Percentiles rank a stretch among this genome's conserved stretches.
These are phyloP conservation scores for Caenorhabditis macrosperma DNA, from an alignment of 2,888 invertebrate species.

Conservation along the genomic window DNA sequence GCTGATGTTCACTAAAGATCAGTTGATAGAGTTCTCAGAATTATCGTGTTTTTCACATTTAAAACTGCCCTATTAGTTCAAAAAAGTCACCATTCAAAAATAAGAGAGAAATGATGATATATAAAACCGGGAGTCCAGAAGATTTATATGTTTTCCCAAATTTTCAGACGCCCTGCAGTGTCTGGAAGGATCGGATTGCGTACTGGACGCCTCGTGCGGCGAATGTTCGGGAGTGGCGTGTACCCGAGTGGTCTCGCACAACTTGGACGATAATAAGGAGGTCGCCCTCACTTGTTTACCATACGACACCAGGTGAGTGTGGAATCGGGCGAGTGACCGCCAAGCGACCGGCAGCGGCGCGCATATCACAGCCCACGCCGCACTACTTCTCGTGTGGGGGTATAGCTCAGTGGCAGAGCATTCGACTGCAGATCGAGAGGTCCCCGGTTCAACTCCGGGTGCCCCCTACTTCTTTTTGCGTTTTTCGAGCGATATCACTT, in stretches of 20 bases:
- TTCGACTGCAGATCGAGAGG: constrained; percentile 80
- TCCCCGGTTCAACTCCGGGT: constrained; percentile 68
- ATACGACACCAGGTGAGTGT: constrained; percentile 60
- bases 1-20: no score
- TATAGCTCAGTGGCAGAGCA: constrained; percentile 80
- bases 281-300: constrained; percentile 68
- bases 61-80: not conserved
- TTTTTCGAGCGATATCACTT: not conserved
- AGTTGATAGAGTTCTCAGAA: no score
- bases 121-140: no score
- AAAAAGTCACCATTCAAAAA: not conserved
- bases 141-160: not conserved
- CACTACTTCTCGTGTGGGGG: constrained; percentile 60
- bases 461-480: constrained; percentile 29
- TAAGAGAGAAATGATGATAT: not conserved
- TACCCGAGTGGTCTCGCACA: constrained; percentile 61
- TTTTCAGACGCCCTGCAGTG: constrained; percentile 63
- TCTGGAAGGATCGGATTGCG: constrained; percentile 69
- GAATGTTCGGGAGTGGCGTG: constrained; percentile 67
- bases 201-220: constrained; percentile 62
- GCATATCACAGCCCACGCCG: not conserved
- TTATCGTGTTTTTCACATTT: not conserved
- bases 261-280: constrained; percentile 65
- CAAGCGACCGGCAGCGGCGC: not conserved
- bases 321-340: not conserved